These are phyloP conservation scores for Pogonomyrmex californicus DNA, from an alignment of 1,140 invertebrate genomes.

Conservation along the genomic window DNA sequence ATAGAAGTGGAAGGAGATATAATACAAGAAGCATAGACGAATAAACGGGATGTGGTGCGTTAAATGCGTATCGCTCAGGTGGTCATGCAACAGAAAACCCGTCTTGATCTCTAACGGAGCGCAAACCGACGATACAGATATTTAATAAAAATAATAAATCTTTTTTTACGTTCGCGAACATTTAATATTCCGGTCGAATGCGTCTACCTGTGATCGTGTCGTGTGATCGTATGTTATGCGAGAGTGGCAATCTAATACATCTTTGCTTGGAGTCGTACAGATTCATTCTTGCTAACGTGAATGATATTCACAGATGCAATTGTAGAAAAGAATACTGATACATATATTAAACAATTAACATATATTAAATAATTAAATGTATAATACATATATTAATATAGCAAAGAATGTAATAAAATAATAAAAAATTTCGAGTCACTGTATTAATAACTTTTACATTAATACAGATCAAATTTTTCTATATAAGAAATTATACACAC, in stretches of 20 bases:
- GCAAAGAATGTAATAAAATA: neutral
- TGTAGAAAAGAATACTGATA: neutral
- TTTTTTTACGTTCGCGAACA: constrained; percentile 17
- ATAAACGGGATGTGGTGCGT: constrained; percentile 29
- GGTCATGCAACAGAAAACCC: constrained; percentile 69
- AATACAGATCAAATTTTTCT: neutral
- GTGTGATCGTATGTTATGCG: constrained; percentile 26
- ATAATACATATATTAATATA: neutral
- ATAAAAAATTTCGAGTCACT: neutral
- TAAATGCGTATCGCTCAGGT: constrained; percentile 68
- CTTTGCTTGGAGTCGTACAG: neutral
- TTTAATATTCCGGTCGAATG: constrained; percentile 62
- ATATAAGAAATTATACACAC: neutral
- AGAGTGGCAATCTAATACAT: constrained; percentile 36
- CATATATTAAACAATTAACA: neutral
- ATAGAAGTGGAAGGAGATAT: neutral
- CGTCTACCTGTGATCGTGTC: constrained; percentile 37
- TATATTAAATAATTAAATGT: neutral
- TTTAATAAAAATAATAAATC: constrained; percentile 45
- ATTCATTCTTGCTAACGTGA: constrained; percentile 41
- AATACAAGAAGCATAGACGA: constrained; percentile 18
- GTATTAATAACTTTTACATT: neutral
- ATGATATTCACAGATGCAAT: neutral
- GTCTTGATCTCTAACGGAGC: constrained; percentile 67
- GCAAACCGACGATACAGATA: constrained; percentile 15